Evolutionary conservation across 1,140 invertebrate genomes (phyloP).

Genomic region (Drosophila busckii): DNA sequence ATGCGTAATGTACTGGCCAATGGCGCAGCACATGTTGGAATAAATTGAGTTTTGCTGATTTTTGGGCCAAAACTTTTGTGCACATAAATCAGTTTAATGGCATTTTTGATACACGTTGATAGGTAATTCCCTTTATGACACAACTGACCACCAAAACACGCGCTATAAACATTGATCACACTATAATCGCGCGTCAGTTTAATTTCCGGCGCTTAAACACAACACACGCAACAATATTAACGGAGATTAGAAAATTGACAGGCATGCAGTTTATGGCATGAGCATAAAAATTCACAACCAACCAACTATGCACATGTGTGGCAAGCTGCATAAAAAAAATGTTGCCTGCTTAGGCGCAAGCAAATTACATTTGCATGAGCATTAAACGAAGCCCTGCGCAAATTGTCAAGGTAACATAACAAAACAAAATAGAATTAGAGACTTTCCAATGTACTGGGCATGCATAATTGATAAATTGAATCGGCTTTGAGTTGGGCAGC

Average conservation of each 20-base stretch:
- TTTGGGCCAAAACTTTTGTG: conserved; percentile 39
- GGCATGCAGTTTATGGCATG: too few species aligned
- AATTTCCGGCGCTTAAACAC: conserved; percentile 58
- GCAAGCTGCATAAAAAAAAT: too few species aligned
- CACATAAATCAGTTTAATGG: conserved; percentile 47
- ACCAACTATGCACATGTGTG: too few species aligned
- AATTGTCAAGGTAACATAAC: too few species aligned
- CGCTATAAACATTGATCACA: conserved; percentile 42
- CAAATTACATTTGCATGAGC: conserved; percentile 25
- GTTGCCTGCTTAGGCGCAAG: too few species aligned
- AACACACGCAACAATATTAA: background rate
- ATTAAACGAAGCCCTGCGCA: too few species aligned
- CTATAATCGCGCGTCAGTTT: conserved; percentile 54
- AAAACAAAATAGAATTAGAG: too few species aligned
- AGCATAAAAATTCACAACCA: too few species aligned
- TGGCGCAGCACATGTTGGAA: conserved; percentile 14
- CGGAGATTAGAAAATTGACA: conserved; percentile 39
- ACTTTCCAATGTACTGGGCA: too few species aligned
- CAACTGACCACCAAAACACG: conserved; percentile 14
- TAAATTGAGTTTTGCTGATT: conserved; percentile 40
- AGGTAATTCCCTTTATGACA: conserved; percentile 17
- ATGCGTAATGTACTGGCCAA: conserved; percentile 32
- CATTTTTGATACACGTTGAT: conserved; percentile 25
- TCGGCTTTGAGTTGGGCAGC: too few species aligned
- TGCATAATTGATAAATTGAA: too few species aligned